Percentiles rank a stretch among this genome's conserved stretches.
These are phyloP conservation scores for Crotalus viridis DNA, from an alignment of 2,113 vertebrate species.

Conservation along the genomic window DNA sequence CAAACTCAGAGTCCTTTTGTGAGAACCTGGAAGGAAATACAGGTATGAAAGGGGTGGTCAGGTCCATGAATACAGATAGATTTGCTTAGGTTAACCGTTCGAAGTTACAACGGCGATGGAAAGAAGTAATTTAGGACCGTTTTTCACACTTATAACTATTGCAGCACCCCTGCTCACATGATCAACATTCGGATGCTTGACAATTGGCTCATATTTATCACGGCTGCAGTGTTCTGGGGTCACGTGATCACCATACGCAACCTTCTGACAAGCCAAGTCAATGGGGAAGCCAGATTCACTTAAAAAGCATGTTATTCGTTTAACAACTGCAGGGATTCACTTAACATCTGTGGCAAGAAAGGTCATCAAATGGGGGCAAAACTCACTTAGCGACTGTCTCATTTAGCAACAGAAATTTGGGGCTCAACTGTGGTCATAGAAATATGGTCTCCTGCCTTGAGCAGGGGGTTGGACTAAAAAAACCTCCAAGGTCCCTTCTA, in stretches of 20 bases:
- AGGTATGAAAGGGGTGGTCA: background rate
- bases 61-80: background rate
- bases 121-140: too few species aligned
- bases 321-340: background rate
- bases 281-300: background rate
- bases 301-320: background rate
- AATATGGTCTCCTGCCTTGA: background rate
- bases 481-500: background rate
- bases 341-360: background rate
- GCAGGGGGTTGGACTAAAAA: background rate
- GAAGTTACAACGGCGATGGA: too few species aligned
- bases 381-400: background rate
- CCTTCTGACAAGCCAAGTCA: too few species aligned
- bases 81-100: too few species aligned
- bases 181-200: too few species aligned
- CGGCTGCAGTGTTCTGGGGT: too few species aligned
- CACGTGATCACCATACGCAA: too few species aligned
- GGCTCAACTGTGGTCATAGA: background rate
- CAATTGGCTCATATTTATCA: too few species aligned
- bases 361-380: background rate
- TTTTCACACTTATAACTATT: too few species aligned
- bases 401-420: background rate
- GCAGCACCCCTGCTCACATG: too few species aligned
- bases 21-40: conserved; percentile 77
- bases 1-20: conserved; percentile 94